phyloP scores from a whole-genome alignment of 2,888 invertebrate species.

The Muscina levida region DNA sequence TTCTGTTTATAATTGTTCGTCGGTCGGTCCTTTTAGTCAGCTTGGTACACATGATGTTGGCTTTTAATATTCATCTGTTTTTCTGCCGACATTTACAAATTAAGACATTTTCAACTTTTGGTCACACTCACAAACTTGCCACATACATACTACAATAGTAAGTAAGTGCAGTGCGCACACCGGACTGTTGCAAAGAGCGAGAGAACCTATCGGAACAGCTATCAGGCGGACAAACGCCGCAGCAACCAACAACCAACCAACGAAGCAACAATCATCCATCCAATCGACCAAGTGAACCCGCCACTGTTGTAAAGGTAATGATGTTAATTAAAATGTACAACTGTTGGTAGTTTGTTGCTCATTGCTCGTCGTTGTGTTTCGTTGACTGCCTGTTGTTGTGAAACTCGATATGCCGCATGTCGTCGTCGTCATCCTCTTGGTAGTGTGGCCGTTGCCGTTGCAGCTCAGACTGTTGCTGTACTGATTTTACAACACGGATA shows the following conservation, averaged over 20 bases:
- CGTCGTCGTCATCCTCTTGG: slow-evolving; percentile 42
- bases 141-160: background rate
- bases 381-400: slow-evolving; percentile 19
- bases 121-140: slow-evolving; percentile 39
- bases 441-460: slow-evolving; percentile 57
- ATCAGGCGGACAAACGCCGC: background rate
- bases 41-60: slow-evolving; percentile 23
- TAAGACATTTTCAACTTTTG: slow-evolving; percentile 61
- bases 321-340: slow-evolving; percentile 67
- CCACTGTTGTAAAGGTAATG: slow-evolving; percentile 62
- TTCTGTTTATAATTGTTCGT: slow-evolving; percentile 18
- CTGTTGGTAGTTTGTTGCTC: slow-evolving; percentile 47
- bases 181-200: background rate
- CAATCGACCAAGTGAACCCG: slow-evolving; percentile 54
- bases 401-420: slow-evolving; percentile 1
- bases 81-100: slow-evolving; percentile 62
- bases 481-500: slow-evolving; percentile 65
- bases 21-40: slow-evolving; percentile 28
- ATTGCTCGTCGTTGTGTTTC: slow-evolving; percentile 27
- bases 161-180: background rate
- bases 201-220: slow-evolving; percentile 18
- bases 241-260: slow-evolving; percentile 34
- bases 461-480: slow-evolving; percentile 30
- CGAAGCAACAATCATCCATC: slow-evolving; percentile 34
- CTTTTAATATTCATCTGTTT: slow-evolving; percentile 46